Percentiles rank a stretch among this genome's conserved stretches.
These are phyloP conservation scores for Bothrops jararaca DNA, from an alignment of 2,113 vertebrate species.

Conservation along the genomic window DNA sequence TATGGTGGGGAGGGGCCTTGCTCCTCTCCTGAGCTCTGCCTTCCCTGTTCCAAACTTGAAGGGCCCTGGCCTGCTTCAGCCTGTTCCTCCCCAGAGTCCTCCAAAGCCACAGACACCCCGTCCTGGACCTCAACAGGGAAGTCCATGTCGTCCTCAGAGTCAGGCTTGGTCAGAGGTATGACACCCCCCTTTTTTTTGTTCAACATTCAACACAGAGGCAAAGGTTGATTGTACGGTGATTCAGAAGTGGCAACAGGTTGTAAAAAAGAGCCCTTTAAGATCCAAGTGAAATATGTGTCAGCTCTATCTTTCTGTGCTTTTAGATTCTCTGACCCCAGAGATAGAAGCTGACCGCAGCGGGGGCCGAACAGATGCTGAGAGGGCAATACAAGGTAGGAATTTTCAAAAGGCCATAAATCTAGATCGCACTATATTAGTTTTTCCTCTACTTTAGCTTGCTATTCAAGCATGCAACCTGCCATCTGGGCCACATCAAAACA, in stretches of 20 bases:
- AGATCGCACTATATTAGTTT: slow-evolving; percentile 85
- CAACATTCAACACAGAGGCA: slow-evolving; percentile 69
- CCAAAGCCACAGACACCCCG: too few relatives aligned
- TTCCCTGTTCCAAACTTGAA: too few relatives aligned
- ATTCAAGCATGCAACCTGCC: slow-evolving; percentile 95
- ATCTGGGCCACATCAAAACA: slow-evolving; percentile 96
- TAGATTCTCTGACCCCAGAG: slow-evolving; percentile 99
- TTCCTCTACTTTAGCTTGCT: slow-evolving; percentile 90
- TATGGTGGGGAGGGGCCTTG: too few relatives aligned
- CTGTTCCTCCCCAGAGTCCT: too few relatives aligned
- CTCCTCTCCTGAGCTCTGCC: too few relatives aligned
- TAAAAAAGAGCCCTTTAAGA: slow-evolving; percentile 64
- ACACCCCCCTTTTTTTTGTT: slow-evolving; percentile 56
- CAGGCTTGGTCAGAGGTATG: too few relatives aligned
- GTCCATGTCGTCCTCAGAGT: too few relatives aligned
- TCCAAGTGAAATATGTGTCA: slow-evolving; percentile 75
- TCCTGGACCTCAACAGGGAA: too few relatives aligned
- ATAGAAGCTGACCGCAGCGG: slow-evolving; percentile 99
- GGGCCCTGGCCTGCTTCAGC: too few relatives aligned
- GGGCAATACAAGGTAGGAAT: slow-evolving; percentile 99
- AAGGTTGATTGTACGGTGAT: slow-evolving; percentile 73
- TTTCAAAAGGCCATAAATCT: slow-evolving; percentile 98
- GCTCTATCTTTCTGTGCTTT: slow-evolving; percentile 86
- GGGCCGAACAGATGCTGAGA: slow-evolving; percentile 99
- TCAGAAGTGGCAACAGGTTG: slow-evolving; percentile 71